Evolutionary conservation across 2,888 invertebrate genomes (phyloP).

Genomic region (Trissolcus brochymenae): DNA sequence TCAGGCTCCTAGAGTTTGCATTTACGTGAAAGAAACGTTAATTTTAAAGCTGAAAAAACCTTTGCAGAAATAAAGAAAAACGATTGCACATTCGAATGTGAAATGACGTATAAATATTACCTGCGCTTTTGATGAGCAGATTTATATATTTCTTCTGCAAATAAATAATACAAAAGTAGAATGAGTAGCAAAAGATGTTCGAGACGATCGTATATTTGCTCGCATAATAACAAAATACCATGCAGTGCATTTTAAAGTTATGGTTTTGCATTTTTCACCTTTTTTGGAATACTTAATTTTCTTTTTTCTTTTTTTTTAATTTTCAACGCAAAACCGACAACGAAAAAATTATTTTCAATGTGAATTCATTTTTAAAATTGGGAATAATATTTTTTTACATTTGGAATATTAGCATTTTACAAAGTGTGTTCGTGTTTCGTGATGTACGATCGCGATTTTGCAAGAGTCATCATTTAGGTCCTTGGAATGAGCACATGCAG

Average conservation of each 20-base stretch:
- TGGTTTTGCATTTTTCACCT: too few relatives aligned
- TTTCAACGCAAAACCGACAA: too few relatives aligned
- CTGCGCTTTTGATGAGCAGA: conserved; percentile 4
- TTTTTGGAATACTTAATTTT: too few relatives aligned
- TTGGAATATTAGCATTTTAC: not conserved
- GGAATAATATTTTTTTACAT: not conserved
- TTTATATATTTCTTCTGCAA: conserved; percentile 1
- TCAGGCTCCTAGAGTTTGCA: conserved; percentile 18
- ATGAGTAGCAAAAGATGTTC: conserved; percentile 2
- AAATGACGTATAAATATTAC: conserved; percentile 9
- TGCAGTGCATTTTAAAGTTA: too few relatives aligned
- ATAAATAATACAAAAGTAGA: not conserved
- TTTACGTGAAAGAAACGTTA: conserved; percentile 30
- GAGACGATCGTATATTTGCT: not conserved
- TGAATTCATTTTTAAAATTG: too few relatives aligned
- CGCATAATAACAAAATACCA: not conserved
- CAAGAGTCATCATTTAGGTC: conserved; percentile 35
- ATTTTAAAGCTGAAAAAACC: conserved; percentile 15
- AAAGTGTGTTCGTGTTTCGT: conserved; percentile 14
- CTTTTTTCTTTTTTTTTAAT: too few relatives aligned
- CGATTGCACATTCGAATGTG: not conserved
- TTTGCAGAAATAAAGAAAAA: conserved; percentile 3
- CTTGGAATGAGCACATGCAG: conserved; percentile 31
- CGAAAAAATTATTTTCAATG: too few relatives aligned
- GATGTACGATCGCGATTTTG: conserved; percentile 22